Conservation (phyloP, 2,113 vertebrate species). For the Gymnorhina tibicen region DNA sequence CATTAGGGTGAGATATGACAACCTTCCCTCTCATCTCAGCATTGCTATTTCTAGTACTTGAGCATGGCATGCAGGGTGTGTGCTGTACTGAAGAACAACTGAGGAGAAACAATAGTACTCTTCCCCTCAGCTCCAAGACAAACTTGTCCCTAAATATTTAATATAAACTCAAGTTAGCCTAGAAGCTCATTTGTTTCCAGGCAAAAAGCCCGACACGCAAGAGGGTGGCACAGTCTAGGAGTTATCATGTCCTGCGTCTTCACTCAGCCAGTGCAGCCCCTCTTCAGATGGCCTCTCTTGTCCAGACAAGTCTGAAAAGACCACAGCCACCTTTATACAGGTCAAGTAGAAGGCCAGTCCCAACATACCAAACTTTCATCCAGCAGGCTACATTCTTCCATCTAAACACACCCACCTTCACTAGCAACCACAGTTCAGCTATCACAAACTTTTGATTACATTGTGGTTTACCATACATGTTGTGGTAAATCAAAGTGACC, state of each 20-base stretch:
- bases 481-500: background rate
- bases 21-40: background rate
- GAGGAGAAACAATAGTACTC: background rate
- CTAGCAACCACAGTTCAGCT: background rate
- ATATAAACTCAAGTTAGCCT: background rate
- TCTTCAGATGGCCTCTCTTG: background rate
- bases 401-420: background rate
- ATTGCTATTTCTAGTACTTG: background rate
- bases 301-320: background rate
- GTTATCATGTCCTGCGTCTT: background rate
- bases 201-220: fast-evolving
- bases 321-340: background rate
- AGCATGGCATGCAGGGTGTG: background rate
- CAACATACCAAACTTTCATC: background rate
- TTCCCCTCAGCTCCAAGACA: background rate
- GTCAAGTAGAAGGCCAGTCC: background rate
- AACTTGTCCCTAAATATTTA: background rate
- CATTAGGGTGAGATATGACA: background rate
- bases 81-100: background rate
- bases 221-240: background rate
- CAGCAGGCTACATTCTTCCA: conserved; percentile 6
- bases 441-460: background rate
- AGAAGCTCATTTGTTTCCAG: background rate
- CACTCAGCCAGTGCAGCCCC: background rate
- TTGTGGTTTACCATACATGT: background rate